phyloP scores from a whole-genome alignment of 2,888 invertebrate genomes.

The Galeruca laticollis region DNA sequence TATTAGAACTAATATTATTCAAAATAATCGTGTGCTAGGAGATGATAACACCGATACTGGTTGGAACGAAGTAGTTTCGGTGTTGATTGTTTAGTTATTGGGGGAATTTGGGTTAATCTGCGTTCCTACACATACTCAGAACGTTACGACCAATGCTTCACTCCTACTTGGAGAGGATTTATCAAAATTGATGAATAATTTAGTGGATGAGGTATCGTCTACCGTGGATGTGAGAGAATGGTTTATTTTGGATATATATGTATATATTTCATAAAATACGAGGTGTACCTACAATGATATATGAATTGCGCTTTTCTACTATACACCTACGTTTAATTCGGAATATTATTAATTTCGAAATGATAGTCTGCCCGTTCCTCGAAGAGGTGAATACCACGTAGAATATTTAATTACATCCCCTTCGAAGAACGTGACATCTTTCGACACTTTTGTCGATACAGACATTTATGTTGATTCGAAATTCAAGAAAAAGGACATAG shows the following conservation, averaged over 20 bases:
- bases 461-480: too few relatives aligned
- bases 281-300: too few relatives aligned
- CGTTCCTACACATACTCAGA: conserved; percentile 33
- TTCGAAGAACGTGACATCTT: too few relatives aligned
- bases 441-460: too few relatives aligned
- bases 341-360: too few relatives aligned
- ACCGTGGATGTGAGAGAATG: neutral
- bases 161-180: conserved; percentile 15
- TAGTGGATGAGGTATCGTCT: neutral
- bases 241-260: conserved; percentile 9
- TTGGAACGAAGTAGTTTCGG: neutral
- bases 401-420: too few relatives aligned
- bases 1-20: neutral
- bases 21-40: neutral
- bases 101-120: conserved; percentile 36
- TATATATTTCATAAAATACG: too few relatives aligned
- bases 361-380: too few relatives aligned
- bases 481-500: too few relatives aligned
- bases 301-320: too few relatives aligned
- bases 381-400: too few relatives aligned
- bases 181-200: conserved; percentile 28
- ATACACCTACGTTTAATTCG: too few relatives aligned
- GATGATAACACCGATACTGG: conserved; percentile 6
- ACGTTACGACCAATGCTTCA: conserved; percentile 10
- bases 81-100: conserved; percentile 31